phyloP scores from a whole-genome alignment of 2,797 vertebrate genomes.

The Labroides dimidiatus region DNA sequence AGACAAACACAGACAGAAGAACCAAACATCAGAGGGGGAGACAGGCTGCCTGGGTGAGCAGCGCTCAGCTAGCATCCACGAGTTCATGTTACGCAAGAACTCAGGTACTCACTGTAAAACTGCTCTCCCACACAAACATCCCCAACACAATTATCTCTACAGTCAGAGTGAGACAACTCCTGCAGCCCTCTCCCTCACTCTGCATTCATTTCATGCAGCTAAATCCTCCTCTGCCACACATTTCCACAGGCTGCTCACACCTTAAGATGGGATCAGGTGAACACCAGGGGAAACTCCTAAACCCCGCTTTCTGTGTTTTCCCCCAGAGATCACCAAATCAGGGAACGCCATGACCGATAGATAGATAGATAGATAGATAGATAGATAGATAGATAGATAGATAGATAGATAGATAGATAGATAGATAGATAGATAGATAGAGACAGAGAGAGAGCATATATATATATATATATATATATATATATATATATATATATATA shows the following conservation, averaged over 20 bases:
- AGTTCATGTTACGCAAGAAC: slow-evolving; percentile 33
- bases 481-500: too few species aligned
- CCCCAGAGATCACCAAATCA: slow-evolving; percentile 24
- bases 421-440: too few species aligned
- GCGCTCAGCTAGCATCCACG: slow-evolving; percentile 23
- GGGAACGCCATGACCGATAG: slow-evolving; percentile 12
- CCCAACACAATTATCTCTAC: slow-evolving; percentile 30
- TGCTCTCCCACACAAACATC: slow-evolving; percentile 47
- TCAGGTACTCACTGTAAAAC: slow-evolving; percentile 10
- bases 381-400: too few species aligned
- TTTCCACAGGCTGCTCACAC: slow-evolving; percentile 7
- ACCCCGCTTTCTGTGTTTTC: slow-evolving; percentile 28
- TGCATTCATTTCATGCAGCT: slow-evolving; percentile 9
- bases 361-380: too few species aligned
- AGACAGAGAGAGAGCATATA: too few species aligned
- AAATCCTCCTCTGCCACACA: slow-evolving; percentile 2
- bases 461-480: too few species aligned
- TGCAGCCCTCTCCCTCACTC: slow-evolving; percentile 6
- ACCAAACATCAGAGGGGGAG: slow-evolving; percentile 28
- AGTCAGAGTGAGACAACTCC: slow-evolving; percentile 19
- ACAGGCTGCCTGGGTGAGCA: slow-evolving; percentile 1
- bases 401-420: too few species aligned
- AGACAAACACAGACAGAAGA: slow-evolving; percentile 37
- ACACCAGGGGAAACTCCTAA: slow-evolving; percentile 24
- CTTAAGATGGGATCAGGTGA: slow-evolving; percentile 36